These are phyloP conservation scores for Melinaea marsaeus DNA, from an alignment of 2,888 invertebrate genomes.

Conservation along the genomic window DNA sequence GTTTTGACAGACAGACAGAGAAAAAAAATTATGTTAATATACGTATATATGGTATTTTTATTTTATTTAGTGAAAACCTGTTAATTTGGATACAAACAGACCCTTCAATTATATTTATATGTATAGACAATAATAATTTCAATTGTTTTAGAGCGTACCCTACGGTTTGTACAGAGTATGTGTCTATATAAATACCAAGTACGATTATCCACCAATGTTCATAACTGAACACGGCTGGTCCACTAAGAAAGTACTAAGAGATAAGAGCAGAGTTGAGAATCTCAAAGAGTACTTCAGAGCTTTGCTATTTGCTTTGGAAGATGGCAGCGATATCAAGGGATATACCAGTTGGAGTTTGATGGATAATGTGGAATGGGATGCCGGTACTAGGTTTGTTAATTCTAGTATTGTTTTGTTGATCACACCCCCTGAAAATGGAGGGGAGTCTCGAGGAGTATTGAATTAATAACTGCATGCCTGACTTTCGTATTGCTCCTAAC, in stretches of 20 bases:
- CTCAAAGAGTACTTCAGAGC: constrained; percentile 63
- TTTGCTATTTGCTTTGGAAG: constrained; percentile 68
- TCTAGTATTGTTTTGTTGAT: background rate
- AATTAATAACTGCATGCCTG: too few species aligned
- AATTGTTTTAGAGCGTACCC: constrained; percentile 49
- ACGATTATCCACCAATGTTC: constrained; percentile 51
- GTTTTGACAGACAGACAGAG: too few species aligned
- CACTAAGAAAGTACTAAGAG: constrained; percentile 59
- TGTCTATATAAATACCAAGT: constrained; percentile 51
- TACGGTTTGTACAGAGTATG: constrained; percentile 61
- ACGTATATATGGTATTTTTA: too few species aligned
- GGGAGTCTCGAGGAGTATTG: too few species aligned
- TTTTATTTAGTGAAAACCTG: too few species aligned
- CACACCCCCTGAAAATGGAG: too few species aligned
- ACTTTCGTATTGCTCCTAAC: too few species aligned
- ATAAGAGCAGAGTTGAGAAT: constrained; percentile 59
- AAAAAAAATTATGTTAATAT: too few species aligned
- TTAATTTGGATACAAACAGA: too few species aligned
- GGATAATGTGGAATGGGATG: constrained; percentile 82
- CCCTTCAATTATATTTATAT: too few species aligned
- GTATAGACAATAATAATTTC: too few species aligned
- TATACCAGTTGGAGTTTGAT: constrained; percentile 82
- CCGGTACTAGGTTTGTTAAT: constrained; percentile 68
- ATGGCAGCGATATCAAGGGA: constrained; percentile 68
- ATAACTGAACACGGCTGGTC: constrained; percentile 81